Base-by-base conservation (phyloP, 2,888 invertebrate genomes). In the Eremobia ochroleuca region DNA sequence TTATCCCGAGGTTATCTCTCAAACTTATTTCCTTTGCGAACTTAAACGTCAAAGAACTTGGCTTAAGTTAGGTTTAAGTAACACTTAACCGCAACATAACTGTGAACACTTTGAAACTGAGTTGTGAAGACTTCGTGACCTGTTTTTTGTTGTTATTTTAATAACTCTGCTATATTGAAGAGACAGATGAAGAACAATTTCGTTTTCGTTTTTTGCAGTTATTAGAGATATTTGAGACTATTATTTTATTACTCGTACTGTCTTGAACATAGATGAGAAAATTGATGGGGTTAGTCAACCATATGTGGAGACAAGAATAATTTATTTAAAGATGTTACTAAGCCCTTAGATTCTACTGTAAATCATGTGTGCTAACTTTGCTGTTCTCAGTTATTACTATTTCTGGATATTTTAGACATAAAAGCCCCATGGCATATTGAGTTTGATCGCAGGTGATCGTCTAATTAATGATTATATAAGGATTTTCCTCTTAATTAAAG, bases 1-100 rank as follows among this genome's bases (percentile, higher is more conserved):
- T 70, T 80, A 87, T 88, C 87, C 74, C 82, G 82, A 88, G 87
- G 88, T 81, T 80, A 88, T 88, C 88, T 87, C 55, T 70, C n/a
- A 49, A 80, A 81, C 73, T 68, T 81, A 85, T 87, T 86, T 87
- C 88, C 88, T 82, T 79, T 77, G 84, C 81, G 52, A 82, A 85
- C 79, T 79, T 85, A 69, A 77, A 77, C 73, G 64, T 72, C 75
- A 55, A 71, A 79, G 73, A 84, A 81, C 74, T 85, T 70, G 49
- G 59, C 46, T 69, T 72, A 73, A 83, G 77, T 71, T 59, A 74
- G 34, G 28, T 62, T 77, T 71, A 77, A 79, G 77, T 77, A 77
- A 81, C 43, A 69, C 68, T 72, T 62, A 75, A 79, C 79, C 77
- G 58, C 83, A 85, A 85, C 64, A 75, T 75, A 64, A 73, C 40